Evolutionary conservation across 2,113 vertebrate species (phyloP).

Genomic region (Trematocara stigmaticum): DNA sequence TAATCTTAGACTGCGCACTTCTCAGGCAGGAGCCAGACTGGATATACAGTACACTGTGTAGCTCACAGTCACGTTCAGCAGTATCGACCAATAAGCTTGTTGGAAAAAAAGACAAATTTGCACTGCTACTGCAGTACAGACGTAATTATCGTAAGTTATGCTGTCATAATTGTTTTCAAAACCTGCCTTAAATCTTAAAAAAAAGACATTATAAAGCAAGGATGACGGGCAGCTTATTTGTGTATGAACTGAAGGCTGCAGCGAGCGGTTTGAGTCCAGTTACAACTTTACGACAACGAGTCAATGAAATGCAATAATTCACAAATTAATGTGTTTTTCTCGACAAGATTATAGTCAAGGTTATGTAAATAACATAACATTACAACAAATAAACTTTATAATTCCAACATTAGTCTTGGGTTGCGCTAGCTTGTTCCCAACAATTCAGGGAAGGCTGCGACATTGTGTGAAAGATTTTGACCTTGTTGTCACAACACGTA

Average conservation of each 20-base stretch:
- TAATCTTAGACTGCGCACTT: background rate
- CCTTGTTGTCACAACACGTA: background rate
- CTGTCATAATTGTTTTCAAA: background rate
- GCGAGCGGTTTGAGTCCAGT: background rate
- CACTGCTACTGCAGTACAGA: background rate
- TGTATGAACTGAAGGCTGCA: background rate
- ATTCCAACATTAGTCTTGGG: background rate
- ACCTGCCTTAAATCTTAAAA: background rate
- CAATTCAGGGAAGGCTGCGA: background rate
- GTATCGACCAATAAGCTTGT: background rate
- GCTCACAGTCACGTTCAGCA: background rate
- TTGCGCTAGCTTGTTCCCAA: background rate
- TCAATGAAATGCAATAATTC: background rate
- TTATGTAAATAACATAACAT: background rate
- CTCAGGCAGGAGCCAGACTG: background rate
- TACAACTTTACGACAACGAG: background rate
- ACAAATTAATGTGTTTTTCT: background rate
- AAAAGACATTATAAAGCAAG: background rate
- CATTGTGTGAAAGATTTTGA: background rate
- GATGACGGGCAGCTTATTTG: background rate
- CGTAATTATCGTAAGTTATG: background rate
- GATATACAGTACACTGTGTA: background rate
- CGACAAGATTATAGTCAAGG: background rate
- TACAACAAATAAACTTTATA: background rate
- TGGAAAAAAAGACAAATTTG: background rate